Conservation (phyloP, 92 coral and sea anemone genomes). For the Montipora capitata region DNA sequence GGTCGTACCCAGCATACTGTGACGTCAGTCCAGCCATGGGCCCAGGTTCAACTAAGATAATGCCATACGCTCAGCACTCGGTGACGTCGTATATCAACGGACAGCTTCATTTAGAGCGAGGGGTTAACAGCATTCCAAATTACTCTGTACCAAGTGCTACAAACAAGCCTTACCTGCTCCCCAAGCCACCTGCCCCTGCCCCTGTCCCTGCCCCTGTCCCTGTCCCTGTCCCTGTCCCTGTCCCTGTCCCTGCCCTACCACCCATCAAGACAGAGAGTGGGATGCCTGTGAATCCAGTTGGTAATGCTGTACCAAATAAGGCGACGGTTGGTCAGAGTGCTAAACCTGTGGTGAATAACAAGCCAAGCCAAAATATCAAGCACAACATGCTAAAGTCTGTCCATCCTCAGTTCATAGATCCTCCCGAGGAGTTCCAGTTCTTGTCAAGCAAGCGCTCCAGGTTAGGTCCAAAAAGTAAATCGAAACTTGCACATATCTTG, state of each 20-base stretch:
- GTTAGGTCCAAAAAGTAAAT: constrained; percentile 44
- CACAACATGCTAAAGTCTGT: constrained; percentile 12
- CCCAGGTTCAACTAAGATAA: constrained; percentile 97
- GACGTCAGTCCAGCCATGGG: constrained; percentile 97
- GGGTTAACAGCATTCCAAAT: constrained; percentile 66
- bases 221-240: no score
- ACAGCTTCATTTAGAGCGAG: constrained; percentile 75
- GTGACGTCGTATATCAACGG: constrained; percentile 98
- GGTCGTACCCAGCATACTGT: constrained; percentile 99
- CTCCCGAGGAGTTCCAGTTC: constrained; percentile 99
- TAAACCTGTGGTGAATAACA: constrained; percentile 40
- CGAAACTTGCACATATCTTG: no score
- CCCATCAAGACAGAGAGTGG: constrained; percentile 48
- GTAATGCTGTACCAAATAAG: constrained; percentile 49
- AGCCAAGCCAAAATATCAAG: constrained; percentile 36
- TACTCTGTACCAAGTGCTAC: constrained; percentile 57
- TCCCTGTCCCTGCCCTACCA: not conserved
- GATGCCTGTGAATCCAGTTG: constrained; percentile 49
- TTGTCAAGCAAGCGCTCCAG: constrained; percentile 86
- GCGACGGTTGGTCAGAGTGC: constrained; percentile 40
- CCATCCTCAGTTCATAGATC: constrained; percentile 97
- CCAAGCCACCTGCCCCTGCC: constrained; percentile 44
- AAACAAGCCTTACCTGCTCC: constrained; percentile 83
- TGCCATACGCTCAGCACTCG: constrained; percentile 98
- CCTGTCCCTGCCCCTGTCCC: no score